A percentile compares a stretch with the other conserved stretches of the same genome.
phyloP scores from a whole-genome alignment of 2,113 vertebrate genomes.

The Calyptomena viridis region DNA sequence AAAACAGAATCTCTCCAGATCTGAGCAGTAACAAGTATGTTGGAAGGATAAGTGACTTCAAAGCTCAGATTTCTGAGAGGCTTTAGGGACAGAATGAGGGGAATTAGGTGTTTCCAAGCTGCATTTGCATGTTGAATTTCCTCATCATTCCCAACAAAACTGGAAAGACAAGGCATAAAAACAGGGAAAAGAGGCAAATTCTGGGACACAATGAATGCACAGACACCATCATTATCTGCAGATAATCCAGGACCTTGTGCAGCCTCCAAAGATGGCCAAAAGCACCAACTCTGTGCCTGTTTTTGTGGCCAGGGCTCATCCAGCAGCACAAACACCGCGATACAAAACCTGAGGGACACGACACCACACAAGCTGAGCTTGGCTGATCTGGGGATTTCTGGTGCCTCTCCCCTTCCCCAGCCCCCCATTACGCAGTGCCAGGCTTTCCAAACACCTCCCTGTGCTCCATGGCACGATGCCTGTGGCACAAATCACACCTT shows the following conservation, averaged over 20 bases:
- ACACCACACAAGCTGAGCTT: neutral
- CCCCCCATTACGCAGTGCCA: neutral
- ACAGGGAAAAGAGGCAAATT: neutral
- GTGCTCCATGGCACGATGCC: neutral
- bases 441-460: neutral
- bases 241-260: neutral
- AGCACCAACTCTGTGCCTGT: neutral
- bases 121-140: neutral
- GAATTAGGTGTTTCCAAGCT: neutral
- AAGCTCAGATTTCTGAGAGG: neutral
- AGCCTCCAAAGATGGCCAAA: neutral
- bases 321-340: neutral
- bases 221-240: rapidly evolving
- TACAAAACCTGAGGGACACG: neutral
- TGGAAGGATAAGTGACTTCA: neutral
- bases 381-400: neutral
- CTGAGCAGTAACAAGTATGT: neutral
- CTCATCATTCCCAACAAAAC: neutral
- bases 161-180: neutral
- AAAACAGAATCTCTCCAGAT: neutral
- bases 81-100: neutral
- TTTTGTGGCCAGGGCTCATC: neutral
- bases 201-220: neutral
- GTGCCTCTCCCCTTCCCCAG: neutral
- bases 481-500: neutral